Evolutionary conservation across 2,888 invertebrate species (phyloP), one percentile per base, ranked within the genome.

Genomic region (Odontomyia ornata): DNA sequence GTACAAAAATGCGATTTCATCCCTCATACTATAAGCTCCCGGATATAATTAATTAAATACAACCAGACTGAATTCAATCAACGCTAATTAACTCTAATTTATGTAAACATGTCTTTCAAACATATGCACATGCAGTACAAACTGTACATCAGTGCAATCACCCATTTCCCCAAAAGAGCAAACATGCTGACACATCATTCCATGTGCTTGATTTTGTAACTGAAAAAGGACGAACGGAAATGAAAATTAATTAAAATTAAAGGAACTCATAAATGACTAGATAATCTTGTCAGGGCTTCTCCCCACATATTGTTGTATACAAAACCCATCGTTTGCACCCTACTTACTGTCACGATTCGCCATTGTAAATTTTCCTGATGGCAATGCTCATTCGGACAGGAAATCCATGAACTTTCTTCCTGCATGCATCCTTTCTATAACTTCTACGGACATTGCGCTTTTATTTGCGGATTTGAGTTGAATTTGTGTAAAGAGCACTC

Each of bases 41-140:
- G 69, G 69, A 69, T 46, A 69, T 47, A 69, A 69, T 69, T 47
- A 69, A 69, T 69, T 69, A 69, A 46, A 47, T 46, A 21, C 21
- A 27, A 47, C 46, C 69, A 69, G 69, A 69, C 69, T 25, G 46
- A 21, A 69, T 46, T 69, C 69, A 69, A 69, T 69, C 69, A 69
- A 69, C 46, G 46, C 43, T 69, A 69, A 69, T 69, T 69, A 46
- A 69, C 21, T 69, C 21, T 46, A 69, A 69, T 69, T 69, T 46
- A 28, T 46, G 15, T 62, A 13, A 9, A 62, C 27, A 27, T 27
- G 9, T 62, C 27, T 25, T 62, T 9, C 27, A 21, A 5, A 5
- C 5, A 36, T 36, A 36, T n/a, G n/a, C 5, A 36, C 3, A 5
- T 9, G 36, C 36, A 36, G 36, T 9, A 36, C 36, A 36, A 36